Evolutionary conservation across 2,888 invertebrate genomes (phyloP).

Genomic region (Acleris cristana): DNA sequence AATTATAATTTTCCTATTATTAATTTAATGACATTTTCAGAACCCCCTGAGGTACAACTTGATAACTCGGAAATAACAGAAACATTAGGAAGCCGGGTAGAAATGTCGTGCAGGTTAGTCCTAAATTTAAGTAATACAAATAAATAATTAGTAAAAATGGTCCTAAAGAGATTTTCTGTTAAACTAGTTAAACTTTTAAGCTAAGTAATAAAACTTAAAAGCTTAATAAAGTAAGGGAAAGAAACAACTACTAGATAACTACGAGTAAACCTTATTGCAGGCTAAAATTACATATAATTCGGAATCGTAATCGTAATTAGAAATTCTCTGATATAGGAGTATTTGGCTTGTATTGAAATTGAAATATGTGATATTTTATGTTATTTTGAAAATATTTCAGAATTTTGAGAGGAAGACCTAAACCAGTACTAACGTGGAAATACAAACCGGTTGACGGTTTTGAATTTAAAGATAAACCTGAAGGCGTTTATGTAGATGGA

Average conservation of each 20-base stretch:
- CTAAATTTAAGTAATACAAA: not conserved
- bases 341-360: too few relatives aligned
- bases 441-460: conserved; percentile 49
- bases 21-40: conserved; percentile 48
- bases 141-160: not conserved
- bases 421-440: conserved; percentile 61
- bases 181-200: too few relatives aligned
- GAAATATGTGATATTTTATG: too few relatives aligned
- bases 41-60: conserved; percentile 56
- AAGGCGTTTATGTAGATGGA: conserved; percentile 49
- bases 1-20: too few relatives aligned
- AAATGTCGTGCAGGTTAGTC: conserved; percentile 64
- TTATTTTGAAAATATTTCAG: conserved; percentile 46
- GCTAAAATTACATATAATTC: too few relatives aligned
- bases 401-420: conserved; percentile 61
- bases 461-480: conserved; percentile 52
- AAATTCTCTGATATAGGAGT: too few relatives aligned
- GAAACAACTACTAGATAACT: not conserved
- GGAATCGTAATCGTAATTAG: too few relatives aligned
- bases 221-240: too few relatives aligned
- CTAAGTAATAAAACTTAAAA: too few relatives aligned
- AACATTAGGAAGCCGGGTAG: conserved; percentile 54
- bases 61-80: conserved; percentile 47
- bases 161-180: too few relatives aligned
- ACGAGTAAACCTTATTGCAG: not conserved